Percentiles rank a stretch among this genome's conserved stretches.
Evolutionary conservation across 2,888 invertebrate species (phyloP).

Genomic region (Andrena minutula): DNA sequence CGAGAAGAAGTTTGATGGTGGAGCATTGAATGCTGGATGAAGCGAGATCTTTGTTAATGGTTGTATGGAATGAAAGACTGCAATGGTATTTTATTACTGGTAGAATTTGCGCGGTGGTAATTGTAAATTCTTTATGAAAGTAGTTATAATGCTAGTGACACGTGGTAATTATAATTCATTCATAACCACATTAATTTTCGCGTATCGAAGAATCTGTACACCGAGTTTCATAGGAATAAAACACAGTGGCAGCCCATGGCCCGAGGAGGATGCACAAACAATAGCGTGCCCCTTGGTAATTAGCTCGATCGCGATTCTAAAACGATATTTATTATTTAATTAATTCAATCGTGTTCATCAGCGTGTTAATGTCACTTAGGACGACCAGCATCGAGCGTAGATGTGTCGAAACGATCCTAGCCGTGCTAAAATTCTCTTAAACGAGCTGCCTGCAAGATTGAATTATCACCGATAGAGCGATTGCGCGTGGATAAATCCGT

Average conservation of each 20-base stretch:
- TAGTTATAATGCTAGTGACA: too few relatives aligned
- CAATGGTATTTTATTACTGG: too few relatives aligned
- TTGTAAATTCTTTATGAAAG: too few relatives aligned
- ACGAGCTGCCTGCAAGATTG: slow-evolving; percentile 25
- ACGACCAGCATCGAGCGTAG: not conserved
- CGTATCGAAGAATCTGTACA: not conserved
- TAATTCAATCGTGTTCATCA: slow-evolving; percentile 72
- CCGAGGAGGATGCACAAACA: slow-evolving; percentile 67
- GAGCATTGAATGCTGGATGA: too few relatives aligned
- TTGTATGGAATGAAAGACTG: too few relatives aligned
- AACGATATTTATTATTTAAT: slow-evolving; percentile 79
- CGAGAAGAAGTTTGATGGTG: too few relatives aligned
- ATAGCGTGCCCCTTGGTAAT: slow-evolving; percentile 77
- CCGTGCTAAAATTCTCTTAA: slow-evolving; percentile 14
- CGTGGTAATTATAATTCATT: too few relatives aligned
- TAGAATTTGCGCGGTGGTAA: too few relatives aligned
- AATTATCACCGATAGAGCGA: slow-evolving; percentile 21
- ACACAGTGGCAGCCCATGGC: slow-evolving; percentile 15
- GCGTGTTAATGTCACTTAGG: slow-evolving; percentile 10
- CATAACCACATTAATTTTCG: too few relatives aligned
- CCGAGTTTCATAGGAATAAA: slow-evolving; percentile 24
- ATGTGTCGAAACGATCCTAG: slow-evolving; percentile 14
- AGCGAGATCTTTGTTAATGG: too few relatives aligned
- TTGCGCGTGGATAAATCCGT: slow-evolving; percentile 23
- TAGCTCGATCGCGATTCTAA: slow-evolving; percentile 77